Evolutionary conservation across 2,888 invertebrate genomes (phyloP), one percentile per base, ranked within the genome.

Genomic region (Sthenelais limicola): DNA sequence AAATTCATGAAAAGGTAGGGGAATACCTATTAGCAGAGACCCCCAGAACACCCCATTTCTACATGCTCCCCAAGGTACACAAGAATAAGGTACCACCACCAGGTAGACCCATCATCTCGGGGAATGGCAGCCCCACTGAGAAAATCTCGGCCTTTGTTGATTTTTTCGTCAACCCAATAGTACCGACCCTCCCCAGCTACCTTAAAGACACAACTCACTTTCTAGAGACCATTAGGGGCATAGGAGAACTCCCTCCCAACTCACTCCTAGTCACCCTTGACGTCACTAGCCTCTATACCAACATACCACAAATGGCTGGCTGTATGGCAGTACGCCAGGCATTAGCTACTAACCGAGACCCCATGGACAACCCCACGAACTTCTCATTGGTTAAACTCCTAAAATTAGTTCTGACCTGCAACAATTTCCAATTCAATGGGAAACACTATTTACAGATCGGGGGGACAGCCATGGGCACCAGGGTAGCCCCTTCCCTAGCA

Each of bases 381-480:
- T n/a, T n/a, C n/a, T n/a, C n/a, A n/a, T n/a, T n/a, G 1, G 15
- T 28, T 7, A 5, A 12, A 1, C 32, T 56, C 2, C 4, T 56
- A 24, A 15, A 21, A 18, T 28, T 26, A 1, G 32, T 70, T n/a
- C 51, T 74, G 12, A 73, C 68, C 21, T 35, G 33, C 12, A 76
- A 76, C 68, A 72, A 67, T 43, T 78, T 71, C 30, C 30, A 49
- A 24, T 75, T 78, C 54, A 73, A 76, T 35, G 73, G 52, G 1
- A 49, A 74, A 43, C 43, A 72, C 49, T 62, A 30, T 51, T 62
- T 73, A 33, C 76, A 77, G 68, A 67, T 54, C 21, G 26, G 33
- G 38, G 77, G 73, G 12, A 76, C 76, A 12, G 73, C 74, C 32
- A 76, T 76, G 78, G 78, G 76, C 2, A 76, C 69, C 24, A 71